Conservation (phyloP, 2,113 vertebrate genomes). For the Lathamus discolor region DNA sequence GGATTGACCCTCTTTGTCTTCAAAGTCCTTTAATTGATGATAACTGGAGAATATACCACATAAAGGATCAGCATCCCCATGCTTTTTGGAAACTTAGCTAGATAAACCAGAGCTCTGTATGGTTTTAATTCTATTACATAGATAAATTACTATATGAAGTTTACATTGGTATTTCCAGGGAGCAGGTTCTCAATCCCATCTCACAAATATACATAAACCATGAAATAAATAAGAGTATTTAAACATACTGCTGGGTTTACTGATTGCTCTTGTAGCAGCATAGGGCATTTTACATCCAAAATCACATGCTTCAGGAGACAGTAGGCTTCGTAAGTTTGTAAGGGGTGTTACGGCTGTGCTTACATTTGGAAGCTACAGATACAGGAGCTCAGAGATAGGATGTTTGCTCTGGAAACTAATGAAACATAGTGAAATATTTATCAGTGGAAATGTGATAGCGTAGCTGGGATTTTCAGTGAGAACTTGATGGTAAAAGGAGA, state of each 20-base stretch:
- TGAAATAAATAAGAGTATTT: not conserved
- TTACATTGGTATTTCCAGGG: not conserved
- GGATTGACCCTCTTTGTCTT: not conserved
- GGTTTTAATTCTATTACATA: not conserved
- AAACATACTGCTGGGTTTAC: not conserved
- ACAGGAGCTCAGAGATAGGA: not conserved
- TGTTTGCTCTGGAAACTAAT: not conserved
- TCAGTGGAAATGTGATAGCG: not conserved
- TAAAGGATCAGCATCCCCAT: not conserved
- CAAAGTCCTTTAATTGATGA: not conserved
- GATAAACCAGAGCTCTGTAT: not conserved
- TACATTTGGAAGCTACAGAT: not conserved
- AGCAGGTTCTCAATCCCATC: not conserved
- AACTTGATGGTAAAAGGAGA: not conserved
- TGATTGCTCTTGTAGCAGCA: not conserved
- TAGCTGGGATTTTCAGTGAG: not conserved
- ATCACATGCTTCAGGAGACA: not conserved
- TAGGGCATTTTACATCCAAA: not conserved
- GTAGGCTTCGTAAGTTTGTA: not conserved
- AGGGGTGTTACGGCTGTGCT: not conserved
- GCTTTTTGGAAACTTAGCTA: not conserved
- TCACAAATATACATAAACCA: not conserved
- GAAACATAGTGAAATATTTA: not conserved
- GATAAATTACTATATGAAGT: not conserved
- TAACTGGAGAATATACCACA: not conserved